These are phyloP conservation scores for Origma solitaria DNA, from an alignment of 2,113 vertebrate species.

Conservation along the genomic window DNA sequence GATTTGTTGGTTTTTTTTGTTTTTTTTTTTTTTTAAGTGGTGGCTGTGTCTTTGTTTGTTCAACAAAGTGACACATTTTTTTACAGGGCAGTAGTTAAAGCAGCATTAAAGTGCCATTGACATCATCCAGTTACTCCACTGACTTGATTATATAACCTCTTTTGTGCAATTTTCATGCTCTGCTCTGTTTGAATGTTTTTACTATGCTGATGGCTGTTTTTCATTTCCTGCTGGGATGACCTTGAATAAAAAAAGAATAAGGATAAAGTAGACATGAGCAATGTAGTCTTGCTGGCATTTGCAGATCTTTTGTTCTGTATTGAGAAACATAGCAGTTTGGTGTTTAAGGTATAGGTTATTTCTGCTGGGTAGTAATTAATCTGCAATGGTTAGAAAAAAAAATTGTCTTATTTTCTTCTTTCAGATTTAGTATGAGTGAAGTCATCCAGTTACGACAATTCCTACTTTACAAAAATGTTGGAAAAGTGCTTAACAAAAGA, in stretches of 20 bases:
- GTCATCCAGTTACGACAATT: neutral
- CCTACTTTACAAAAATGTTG: neutral
- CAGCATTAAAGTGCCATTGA: conserved; percentile 58
- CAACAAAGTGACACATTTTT: conserved; percentile 59
- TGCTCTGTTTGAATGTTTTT: conserved; percentile 68
- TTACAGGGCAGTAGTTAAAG: conserved; percentile 44
- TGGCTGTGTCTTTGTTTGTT: conserved; percentile 40
- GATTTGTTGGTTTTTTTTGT: no score
- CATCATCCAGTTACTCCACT: conserved; percentile 53
- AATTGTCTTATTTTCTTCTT: neutral
- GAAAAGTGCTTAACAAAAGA: neutral
- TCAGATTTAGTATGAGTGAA: neutral
- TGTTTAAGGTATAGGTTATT: conserved; percentile 40
- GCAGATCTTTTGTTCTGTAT: conserved; percentile 63
- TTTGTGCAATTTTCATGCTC: conserved; percentile 68
- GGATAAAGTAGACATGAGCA: conserved; percentile 66
- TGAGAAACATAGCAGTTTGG: conserved; percentile 39
- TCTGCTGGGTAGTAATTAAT: conserved; percentile 9
- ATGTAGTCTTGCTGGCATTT: conserved; percentile 59
- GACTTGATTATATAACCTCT: conserved; percentile 62
- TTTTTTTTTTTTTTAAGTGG: conserved; percentile 31
- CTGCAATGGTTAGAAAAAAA: neutral
- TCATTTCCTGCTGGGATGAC: conserved; percentile 70
- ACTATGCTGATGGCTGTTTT: conserved; percentile 65
- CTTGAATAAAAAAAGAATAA: conserved; percentile 67